Percentiles rank a stretch among this genome's conserved stretches.
These are phyloP conservation scores for Ictalurus furcatus DNA, from an alignment of 2,113 vertebrate species.

Conservation along the genomic window DNA sequence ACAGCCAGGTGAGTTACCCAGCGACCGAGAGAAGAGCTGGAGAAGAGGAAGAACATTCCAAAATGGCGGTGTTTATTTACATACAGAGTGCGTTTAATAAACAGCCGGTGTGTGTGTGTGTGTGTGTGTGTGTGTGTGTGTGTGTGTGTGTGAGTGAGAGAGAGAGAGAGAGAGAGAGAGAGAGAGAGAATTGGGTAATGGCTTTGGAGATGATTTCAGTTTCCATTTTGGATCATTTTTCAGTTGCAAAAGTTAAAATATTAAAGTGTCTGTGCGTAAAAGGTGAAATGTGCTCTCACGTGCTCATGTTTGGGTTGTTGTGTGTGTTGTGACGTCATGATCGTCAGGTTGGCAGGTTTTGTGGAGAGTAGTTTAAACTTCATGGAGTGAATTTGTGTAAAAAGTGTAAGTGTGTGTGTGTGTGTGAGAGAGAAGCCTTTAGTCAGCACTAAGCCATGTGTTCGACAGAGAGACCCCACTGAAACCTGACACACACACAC, in stretches of 20 bases:
- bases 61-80: not conserved
- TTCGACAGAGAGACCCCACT: not conserved
- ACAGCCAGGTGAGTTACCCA: slow-evolving; percentile 66
- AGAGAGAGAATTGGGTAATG: too few species aligned
- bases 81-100: not conserved
- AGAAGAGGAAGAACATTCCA: not conserved
- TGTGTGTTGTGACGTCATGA: not conserved
- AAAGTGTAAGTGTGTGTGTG: not conserved
- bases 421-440: not conserved
- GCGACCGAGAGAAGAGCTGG: not conserved
- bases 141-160: too few species aligned
- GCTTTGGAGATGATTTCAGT: too few species aligned
- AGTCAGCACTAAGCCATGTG: slow-evolving; percentile 50
- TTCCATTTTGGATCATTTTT: too few species aligned
- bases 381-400: not conserved
- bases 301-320: not conserved
- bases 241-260: too few species aligned
- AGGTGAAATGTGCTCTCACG: too few species aligned
- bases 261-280: too few species aligned
- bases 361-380: not conserved
- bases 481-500: not conserved
- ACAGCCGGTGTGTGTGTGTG: not conserved
- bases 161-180: not conserved
- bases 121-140: not conserved
- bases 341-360: not conserved